phyloP scores from a whole-genome alignment of 2,888 invertebrate species.

The Ypsolopha sequella region DNA sequence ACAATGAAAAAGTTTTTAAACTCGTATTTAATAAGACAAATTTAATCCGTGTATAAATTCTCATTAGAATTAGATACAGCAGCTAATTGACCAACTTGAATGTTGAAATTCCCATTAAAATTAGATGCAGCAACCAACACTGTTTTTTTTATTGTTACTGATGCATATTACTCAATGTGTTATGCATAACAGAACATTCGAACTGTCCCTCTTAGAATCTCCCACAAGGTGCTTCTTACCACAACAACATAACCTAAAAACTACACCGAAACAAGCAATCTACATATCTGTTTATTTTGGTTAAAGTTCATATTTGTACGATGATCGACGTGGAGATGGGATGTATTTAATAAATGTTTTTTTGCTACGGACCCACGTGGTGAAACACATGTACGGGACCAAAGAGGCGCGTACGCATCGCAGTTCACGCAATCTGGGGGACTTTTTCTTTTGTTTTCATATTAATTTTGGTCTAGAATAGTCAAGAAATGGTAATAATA shows the following conservation, averaged over 20 bases:
- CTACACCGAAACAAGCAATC: not conserved
- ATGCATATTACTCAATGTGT: constrained; percentile 49
- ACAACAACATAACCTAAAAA: constrained; percentile 8
- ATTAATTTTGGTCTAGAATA: not conserved
- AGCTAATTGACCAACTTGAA: too few species aligned
- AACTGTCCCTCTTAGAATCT: constrained; percentile 38
- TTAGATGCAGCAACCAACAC: too few species aligned
- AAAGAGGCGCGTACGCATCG: constrained; percentile 35
- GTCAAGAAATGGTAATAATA: not conserved
- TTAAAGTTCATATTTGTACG: constrained; percentile 11
- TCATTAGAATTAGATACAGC: too few species aligned
- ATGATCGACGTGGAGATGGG: constrained; percentile 9
- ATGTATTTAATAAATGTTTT: constrained; percentile 12
- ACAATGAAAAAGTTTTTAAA: too few species aligned
- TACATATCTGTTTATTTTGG: fast-evolving
- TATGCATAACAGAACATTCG: constrained; percentile 58
- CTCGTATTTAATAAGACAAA: too few species aligned
- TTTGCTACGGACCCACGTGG: constrained; percentile 51
- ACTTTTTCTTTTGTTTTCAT: constrained; percentile 11
- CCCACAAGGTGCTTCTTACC: constrained; percentile 51
- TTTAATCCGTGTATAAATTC: too few species aligned
- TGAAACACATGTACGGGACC: constrained; percentile 54
- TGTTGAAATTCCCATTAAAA: too few species aligned
- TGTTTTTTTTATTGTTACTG: constrained; percentile 18
- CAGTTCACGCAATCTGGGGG: constrained; percentile 48